phyloP scores from a whole-genome alignment of 2,888 invertebrate species.

The Cheilosia variabilis region DNA sequence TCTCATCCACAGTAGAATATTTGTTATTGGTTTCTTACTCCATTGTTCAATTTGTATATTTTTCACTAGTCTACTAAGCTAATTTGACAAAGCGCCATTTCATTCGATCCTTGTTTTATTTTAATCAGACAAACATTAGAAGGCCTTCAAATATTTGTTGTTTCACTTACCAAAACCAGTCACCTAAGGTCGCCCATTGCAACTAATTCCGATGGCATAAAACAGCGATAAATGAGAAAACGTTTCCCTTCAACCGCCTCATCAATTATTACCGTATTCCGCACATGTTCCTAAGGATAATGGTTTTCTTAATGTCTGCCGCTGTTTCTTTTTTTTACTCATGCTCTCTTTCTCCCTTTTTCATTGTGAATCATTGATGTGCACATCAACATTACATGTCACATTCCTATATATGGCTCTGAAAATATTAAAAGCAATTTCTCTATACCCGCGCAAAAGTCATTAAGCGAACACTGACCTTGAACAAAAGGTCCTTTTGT shows the following conservation, averaged over 20 bases:
- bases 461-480: neutral
- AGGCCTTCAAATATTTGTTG: too few relatives aligned
- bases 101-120: too few relatives aligned
- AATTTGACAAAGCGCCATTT: too few relatives aligned
- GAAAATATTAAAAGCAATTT: neutral
- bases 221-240: neutral
- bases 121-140: too few relatives aligned
- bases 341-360: neutral
- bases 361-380: neutral
- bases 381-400: neutral
- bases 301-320: neutral
- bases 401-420: neutral
- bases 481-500: neutral
- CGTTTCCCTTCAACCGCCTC: neutral
- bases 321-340: neutral
- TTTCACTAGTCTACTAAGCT: too few relatives aligned
- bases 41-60: too few relatives aligned
- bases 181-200: neutral
- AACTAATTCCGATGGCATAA: neutral
- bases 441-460: too few relatives aligned
- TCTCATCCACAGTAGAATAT: too few relatives aligned
- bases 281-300: conserved; percentile 3
- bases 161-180: too few relatives aligned
- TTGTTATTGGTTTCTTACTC: too few relatives aligned
- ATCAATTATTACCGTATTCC: neutral